Evolutionary conservation across 2,888 invertebrate genomes (phyloP).

Genomic region (Minunthozetes semirufus): DNA sequence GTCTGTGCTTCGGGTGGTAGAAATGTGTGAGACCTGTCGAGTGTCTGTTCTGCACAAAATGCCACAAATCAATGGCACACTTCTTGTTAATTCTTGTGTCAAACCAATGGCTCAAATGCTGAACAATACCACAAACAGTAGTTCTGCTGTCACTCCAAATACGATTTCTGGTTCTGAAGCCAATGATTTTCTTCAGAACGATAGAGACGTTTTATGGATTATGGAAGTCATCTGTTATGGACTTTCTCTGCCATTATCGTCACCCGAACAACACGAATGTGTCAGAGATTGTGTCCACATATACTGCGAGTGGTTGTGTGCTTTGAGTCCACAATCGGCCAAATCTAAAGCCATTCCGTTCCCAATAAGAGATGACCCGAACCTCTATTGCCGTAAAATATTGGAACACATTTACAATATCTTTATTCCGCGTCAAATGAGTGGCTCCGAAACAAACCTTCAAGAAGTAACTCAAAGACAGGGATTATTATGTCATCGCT

Average conservation of each 20-base stretch:
- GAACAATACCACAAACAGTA: slow-evolving; percentile 52
- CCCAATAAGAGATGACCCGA: slow-evolving; percentile 80
- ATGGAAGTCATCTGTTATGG: slow-evolving; percentile 87
- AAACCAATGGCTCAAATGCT: slow-evolving; percentile 65
- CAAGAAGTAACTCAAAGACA: slow-evolving; percentile 70
- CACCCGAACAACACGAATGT: slow-evolving; percentile 70
- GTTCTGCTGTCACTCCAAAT: slow-evolving; percentile 1
- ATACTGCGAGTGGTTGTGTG: slow-evolving; percentile 92
- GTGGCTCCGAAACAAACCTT: slow-evolving; percentile 13
- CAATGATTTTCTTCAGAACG: slow-evolving; percentile 59
- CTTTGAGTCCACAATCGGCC: slow-evolving; percentile 60
- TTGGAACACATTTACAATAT: slow-evolving; percentile 87
- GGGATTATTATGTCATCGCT: slow-evolving; percentile 85
- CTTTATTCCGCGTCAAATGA: slow-evolving; percentile 76
- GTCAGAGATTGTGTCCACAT: slow-evolving; percentile 92
- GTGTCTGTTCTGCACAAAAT: slow-evolving; percentile 67
- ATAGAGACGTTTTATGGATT: slow-evolving; percentile 62
- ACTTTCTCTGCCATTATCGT: slow-evolving; percentile 70
- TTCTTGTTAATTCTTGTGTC: slow-evolving; percentile 73
- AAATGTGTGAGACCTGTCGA: slow-evolving; percentile 48
- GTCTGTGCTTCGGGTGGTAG: slow-evolving; percentile 49
- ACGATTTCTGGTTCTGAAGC: not conserved
- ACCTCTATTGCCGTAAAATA: slow-evolving; percentile 80
- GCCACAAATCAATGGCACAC: slow-evolving; percentile 63
- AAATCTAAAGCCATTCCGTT: slow-evolving; percentile 63